Percentiles rank a stretch among this genome's conserved stretches.
These are phyloP conservation scores for Agonopterix subpropinquella DNA, from an alignment of 2,888 invertebrate species.

Conservation along the genomic window DNA sequence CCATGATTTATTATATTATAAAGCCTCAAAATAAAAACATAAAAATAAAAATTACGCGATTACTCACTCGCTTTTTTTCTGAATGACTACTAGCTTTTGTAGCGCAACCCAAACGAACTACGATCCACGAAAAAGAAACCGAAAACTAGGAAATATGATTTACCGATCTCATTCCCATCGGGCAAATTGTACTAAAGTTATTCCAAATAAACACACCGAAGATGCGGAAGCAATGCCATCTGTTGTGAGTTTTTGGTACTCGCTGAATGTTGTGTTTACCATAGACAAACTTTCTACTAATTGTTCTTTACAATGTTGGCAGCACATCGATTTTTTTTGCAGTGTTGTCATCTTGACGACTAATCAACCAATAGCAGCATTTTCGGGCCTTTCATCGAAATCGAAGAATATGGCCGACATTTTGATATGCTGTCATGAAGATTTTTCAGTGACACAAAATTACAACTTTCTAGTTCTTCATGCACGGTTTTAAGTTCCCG, in stretches of 20 bases:
- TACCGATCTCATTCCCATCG: not conserved
- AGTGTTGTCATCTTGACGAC: constrained; percentile 42
- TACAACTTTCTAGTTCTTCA: constrained; percentile 74
- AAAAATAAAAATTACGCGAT: constrained; percentile 12
- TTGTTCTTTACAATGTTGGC: constrained; percentile 19
- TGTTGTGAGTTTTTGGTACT: not conserved
- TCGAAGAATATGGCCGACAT: constrained; percentile 73
- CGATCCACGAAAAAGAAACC: not conserved
- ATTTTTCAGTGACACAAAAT: constrained; percentile 70
- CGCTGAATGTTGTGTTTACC: not conserved
- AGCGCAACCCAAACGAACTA: not conserved
- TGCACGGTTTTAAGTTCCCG: constrained; percentile 78
- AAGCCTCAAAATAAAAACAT: constrained; percentile 6
- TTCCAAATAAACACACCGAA: not conserved
- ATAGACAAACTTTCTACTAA: not conserved
- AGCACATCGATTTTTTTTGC: constrained; percentile 49
- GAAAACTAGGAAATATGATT: not conserved
- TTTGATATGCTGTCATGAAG: constrained; percentile 75
- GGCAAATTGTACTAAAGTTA: not conserved
- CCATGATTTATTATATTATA: constrained; percentile 1
- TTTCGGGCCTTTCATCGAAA: constrained; percentile 44
- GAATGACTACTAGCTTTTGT: not conserved
- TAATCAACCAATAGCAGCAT: constrained; percentile 48
- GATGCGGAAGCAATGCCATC: not conserved
- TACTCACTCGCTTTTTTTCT: constrained; percentile 1